A percentile compares a stretch with the other conserved stretches of the same genome.
Evolutionary conservation across 2,888 invertebrate genomes (phyloP).

Genomic region (Drosophila fungiperda): DNA sequence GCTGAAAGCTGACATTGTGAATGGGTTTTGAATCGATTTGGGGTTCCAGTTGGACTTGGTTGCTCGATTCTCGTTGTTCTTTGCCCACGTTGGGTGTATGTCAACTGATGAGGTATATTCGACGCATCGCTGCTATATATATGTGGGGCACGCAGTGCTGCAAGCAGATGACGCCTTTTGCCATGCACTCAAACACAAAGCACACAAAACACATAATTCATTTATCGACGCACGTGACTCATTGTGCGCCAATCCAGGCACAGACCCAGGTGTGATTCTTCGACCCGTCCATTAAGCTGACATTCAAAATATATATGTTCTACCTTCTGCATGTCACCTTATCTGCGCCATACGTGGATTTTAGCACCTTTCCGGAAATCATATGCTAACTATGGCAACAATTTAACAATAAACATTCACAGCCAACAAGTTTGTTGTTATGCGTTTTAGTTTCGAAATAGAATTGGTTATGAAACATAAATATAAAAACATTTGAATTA

Average conservation of each 20-base stretch:
- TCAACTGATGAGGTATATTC: constrained; percentile 31
- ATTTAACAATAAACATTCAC: neutral
- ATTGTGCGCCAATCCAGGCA: constrained; percentile 17
- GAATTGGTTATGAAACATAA: neutral
- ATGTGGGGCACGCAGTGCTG: neutral
- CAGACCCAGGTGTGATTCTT: constrained; percentile 4
- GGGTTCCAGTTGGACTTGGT: neutral
- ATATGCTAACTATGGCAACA: constrained; percentile 27
- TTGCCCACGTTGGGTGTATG: constrained; percentile 11
- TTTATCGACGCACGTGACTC: constrained; percentile 52
- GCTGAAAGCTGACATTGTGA: constrained; percentile 36
- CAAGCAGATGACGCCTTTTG: constrained; percentile 21
- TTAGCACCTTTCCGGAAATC: constrained; percentile 10
- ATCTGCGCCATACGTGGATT: constrained; percentile 44
- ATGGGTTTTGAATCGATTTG: neutral
- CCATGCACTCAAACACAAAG: constrained; percentile 3
- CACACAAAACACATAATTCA: constrained; percentile 3
- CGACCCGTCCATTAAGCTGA: constrained; percentile 18
- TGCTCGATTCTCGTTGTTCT: neutral
- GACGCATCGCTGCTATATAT: constrained; percentile 20
- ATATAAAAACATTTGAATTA: neutral
- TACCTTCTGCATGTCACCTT: constrained; percentile 10
- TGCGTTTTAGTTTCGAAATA: neutral
- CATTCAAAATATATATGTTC: neutral
- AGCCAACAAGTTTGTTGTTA: neutral